Evolutionary conservation across 2,113 vertebrate genomes (phyloP), one percentile per base, ranked within the genome.

Genomic region (Colius striatus): DNA sequence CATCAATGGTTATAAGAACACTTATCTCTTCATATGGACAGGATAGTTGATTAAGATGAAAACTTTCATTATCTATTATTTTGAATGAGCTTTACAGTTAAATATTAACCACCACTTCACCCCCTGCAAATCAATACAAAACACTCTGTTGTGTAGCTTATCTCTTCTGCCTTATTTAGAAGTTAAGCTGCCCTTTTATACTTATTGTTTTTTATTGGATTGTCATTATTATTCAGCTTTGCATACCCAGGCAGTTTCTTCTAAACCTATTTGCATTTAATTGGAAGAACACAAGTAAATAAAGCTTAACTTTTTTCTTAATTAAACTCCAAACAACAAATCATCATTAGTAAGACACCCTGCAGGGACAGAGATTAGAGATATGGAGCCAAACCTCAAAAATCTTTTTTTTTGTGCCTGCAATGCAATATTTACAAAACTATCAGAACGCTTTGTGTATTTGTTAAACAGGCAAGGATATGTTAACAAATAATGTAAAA

Each of bases 221-320:
- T 89, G 66, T 57, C 48, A 76, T 55, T 65, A 25, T 73, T 95
- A 81, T 67, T 89, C 38, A 61, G 34, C 77, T 93, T 82, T 91
- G 90, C 65, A 91, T 72, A 91, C 45, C 53, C 36, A 87, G 84
- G 47, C 65, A 88, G n/a, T 70, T 84, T 94, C 63, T 88, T 75
- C 75, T 92, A 96, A 92, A 92, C 48, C 68, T 47, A 87, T 94
- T 91, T 86, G 61, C 65, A 90, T 85, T 82, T 68, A 86, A 92
- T 66, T 94, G 76, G 71, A 84, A 74, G 75, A 95, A 80, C 34
- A 76, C 66, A 82, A 94, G 34, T 93, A 93, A 94, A 29, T 55
- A 93, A 93, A 91, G 77, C 72, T 91, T 95, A 95, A 88, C 27
- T 80, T 95, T 92, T 89, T 78, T 82, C 66, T 94, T 95, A 93